These are phyloP conservation scores for Pteronotus mesoamericanus DNA, from an alignment of 2,797 vertebrate species.

Conservation along the genomic window DNA sequence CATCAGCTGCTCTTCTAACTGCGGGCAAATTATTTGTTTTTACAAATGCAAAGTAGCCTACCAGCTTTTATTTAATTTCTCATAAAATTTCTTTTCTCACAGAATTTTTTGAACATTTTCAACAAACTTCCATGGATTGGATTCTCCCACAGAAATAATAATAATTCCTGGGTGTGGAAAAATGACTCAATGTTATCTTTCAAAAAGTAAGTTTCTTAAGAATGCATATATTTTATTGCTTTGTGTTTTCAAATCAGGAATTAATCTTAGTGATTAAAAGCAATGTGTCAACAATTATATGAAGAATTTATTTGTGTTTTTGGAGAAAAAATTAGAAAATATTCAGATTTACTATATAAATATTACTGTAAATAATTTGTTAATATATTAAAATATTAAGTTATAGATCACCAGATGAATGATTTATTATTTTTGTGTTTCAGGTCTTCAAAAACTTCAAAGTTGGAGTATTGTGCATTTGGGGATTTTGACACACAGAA, in stretches of 20 bases:
- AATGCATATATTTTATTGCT: background rate
- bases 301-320: background rate
- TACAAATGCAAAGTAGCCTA: background rate
- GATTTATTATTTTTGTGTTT: background rate
- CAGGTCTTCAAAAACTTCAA: background rate
- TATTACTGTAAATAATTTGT: too few relatives aligned
- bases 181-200: background rate
- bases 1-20: too few relatives aligned
- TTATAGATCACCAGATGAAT: background rate
- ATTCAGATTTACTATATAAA: background rate
- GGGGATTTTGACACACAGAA: rapidly evolving
- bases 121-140: rapidly evolving
- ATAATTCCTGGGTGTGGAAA: background rate
- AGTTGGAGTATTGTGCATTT: background rate
- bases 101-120: background rate
- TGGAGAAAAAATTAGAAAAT: background rate
- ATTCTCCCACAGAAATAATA: background rate
- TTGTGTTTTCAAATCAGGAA: background rate
- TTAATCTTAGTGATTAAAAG: background rate
- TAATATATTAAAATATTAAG: background rate
- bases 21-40: background rate
- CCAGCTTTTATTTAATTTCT: background rate
- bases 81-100: background rate
- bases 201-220: background rate
- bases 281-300: background rate